Conservation (phyloP, 2,113 vertebrate genomes). For the Atractosteus spatula region DNA sequence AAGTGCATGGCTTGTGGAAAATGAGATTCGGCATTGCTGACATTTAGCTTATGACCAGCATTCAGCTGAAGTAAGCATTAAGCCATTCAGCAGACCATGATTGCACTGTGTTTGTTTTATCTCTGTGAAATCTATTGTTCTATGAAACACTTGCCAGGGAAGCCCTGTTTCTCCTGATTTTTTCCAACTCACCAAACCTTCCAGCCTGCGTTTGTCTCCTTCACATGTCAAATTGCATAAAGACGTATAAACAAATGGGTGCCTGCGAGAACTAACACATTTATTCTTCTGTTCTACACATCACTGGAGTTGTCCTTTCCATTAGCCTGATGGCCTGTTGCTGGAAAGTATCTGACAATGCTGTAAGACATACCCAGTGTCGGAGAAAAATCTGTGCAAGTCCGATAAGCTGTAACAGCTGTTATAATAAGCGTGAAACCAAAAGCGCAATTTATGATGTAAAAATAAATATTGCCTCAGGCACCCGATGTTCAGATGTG, state of each 20-base stretch:
- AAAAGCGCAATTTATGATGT: slow-evolving; percentile 10
- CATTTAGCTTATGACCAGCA: neutral
- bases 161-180: neutral
- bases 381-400: slow-evolving; percentile 3
- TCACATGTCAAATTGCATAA: neutral
- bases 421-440: slow-evolving; percentile 13
- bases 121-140: slow-evolving; percentile 4
- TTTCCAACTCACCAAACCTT: neutral
- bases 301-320: neutral
- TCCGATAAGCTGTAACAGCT: slow-evolving; percentile 22
- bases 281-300: slow-evolving; percentile 2
- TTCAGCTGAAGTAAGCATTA: neutral
- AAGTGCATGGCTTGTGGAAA: no score
- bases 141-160: neutral
- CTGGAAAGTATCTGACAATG: slow-evolving; percentile 13
- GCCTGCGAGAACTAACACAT: neutral
- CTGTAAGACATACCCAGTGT: neutral
- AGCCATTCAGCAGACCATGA: neutral
- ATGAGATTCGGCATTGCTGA: neutral
- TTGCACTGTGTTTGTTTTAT: neutral
- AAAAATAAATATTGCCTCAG: slow-evolving; percentile 18
- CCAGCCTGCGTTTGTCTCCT: neutral
- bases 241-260: neutral
- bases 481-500: slow-evolving; percentile 4
- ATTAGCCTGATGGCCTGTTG: neutral